Evolutionary conservation across 2,113 vertebrate species (phyloP), one percentile per base, ranked within the genome.

Genomic region (Hippocampus comes): DNA sequence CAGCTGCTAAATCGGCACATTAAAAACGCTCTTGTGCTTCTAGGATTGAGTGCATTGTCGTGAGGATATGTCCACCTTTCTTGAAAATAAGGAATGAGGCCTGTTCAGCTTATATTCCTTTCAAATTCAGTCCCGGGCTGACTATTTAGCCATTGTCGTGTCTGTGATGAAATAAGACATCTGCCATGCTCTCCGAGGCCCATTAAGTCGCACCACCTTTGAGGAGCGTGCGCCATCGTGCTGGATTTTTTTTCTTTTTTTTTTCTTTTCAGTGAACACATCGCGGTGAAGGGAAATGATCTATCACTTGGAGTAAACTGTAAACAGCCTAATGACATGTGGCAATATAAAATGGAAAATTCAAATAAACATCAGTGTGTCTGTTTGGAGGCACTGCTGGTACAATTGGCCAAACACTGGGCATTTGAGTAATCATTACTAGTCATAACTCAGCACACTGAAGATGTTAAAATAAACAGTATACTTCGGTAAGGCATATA

Each of bases 271-370:
- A 71, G 74, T 6, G 59, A 81, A 72, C 27, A 68, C 74, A 81
- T 68, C 71, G 77, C 67, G 75, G 30, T 81, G 90, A 91, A 91
- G 89, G 34, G 89, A 92, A 91, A 91, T 81, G 71, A 92, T 92
- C 87, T 89, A 92, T 93, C 90, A 90, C 78, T 79, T 78, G 5
- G 68, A 38, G 86, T 90, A 90, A 88, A 90, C 91, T 93, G 85
- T 92, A 93, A 94, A 93, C 93, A 93, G 79, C 84, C 86, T 73
- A 90, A 92, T 88, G 93, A 92, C 92, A 92, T 63, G 72, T 88
- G 86, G 91, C 90, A 93, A 92, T 93, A 93, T 93, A 93, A 94
- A 93, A 92, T 92, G 89, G 91, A 92, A 92, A 92, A 91, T 91
- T 94, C 86, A 94, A 94, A 93, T 94, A 94, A 94, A 94, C 93